These are phyloP conservation scores for Eulacestoma nigropectus DNA, from an alignment of 2,113 vertebrate genomes.

Conservation along the genomic window DNA sequence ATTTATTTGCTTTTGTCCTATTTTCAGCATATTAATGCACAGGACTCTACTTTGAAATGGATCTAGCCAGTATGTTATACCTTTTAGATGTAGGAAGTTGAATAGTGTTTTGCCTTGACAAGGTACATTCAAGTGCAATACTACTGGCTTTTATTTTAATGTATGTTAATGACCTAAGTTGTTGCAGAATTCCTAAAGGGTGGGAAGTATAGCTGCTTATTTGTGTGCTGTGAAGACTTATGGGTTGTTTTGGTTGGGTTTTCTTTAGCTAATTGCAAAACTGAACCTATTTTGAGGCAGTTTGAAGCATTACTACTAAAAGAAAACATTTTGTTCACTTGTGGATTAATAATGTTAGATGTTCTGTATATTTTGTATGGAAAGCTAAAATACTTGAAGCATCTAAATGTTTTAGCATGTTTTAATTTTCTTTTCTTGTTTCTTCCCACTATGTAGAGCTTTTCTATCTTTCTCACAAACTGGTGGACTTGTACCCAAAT, in stretches of 20 bases:
- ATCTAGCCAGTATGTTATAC: background rate
- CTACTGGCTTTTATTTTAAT: background rate
- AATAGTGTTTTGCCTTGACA: background rate
- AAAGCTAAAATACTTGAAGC: background rate
- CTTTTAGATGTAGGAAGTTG: background rate
- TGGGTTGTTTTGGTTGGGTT: background rate
- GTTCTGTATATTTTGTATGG: background rate
- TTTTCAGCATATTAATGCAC: background rate
- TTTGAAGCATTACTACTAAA: background rate
- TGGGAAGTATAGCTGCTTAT: background rate
- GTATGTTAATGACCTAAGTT: background rate
- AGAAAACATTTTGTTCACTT: background rate
- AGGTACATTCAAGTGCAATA: background rate
- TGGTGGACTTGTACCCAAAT: constrained; percentile 98
- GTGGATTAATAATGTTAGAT: background rate
- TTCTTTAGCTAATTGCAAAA: background rate
- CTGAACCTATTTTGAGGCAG: background rate
- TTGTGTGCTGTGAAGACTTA: background rate
- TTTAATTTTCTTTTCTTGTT: constrained; percentile 36
- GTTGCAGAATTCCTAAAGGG: background rate
- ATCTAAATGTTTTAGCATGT: background rate
- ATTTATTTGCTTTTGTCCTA: background rate
- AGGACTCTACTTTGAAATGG: background rate
- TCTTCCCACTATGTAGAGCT: constrained; percentile 77
- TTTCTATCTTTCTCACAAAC: constrained; percentile 97